These are phyloP conservation scores for Galerucella pusilla DNA, from an alignment of 2,888 invertebrate genomes.

Conservation along the genomic window DNA sequence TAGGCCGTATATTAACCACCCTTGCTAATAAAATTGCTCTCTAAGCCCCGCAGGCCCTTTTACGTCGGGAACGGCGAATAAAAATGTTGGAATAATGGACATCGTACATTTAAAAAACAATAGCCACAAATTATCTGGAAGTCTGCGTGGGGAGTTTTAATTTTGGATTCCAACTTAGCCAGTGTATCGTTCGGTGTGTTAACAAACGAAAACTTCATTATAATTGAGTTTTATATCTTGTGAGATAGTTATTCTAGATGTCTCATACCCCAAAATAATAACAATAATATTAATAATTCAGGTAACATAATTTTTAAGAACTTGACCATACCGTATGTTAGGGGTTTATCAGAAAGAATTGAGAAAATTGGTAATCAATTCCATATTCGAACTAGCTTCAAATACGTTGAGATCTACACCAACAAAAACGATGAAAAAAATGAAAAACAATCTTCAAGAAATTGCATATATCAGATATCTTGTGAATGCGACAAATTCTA, in stretches of 20 bases:
- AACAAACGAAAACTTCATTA: slow-evolving; percentile 13
- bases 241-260: background rate
- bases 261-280: too few relatives aligned
- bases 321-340: too few relatives aligned
- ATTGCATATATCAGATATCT: too few relatives aligned
- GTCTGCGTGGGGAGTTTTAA: slow-evolving; percentile 42
- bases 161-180: slow-evolving; percentile 36
- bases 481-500: too few relatives aligned
- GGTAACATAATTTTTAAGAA: too few relatives aligned
- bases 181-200: slow-evolving; percentile 32
- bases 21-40: slow-evolving; percentile 45
- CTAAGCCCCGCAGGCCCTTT: slow-evolving; percentile 44
- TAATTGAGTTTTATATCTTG: background rate
- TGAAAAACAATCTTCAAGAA: too few relatives aligned
- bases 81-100: slow-evolving; percentile 48
- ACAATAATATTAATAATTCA: too few relatives aligned
- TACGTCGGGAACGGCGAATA: slow-evolving; percentile 39
- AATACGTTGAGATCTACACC: too few relatives aligned
- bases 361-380: too few relatives aligned
- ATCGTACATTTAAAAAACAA: slow-evolving; percentile 49
- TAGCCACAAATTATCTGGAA: slow-evolving; percentile 46
- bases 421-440: too few relatives aligned
- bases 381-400: too few relatives aligned
- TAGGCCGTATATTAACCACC: slow-evolving; percentile 46
- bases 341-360: too few relatives aligned